phyloP scores from a whole-genome alignment of 2,797 vertebrate genomes.

The Myripristis jacobus region DNA sequence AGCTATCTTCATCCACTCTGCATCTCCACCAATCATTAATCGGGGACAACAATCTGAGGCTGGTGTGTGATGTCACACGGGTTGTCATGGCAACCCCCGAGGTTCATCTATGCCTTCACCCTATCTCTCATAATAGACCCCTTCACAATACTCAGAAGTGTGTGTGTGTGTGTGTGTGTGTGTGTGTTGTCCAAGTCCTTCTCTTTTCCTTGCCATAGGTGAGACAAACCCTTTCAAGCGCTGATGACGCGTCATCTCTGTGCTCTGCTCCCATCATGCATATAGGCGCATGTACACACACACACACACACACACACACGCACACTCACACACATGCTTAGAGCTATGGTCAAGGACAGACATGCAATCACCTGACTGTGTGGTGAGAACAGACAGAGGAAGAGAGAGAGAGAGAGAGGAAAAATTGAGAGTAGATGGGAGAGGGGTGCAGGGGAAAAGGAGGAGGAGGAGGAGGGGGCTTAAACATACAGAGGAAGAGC shows the following conservation, averaged over 20 bases:
- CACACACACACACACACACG: conserved; percentile 10
- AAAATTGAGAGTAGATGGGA: conserved; percentile 47
- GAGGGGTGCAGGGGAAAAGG: conserved; percentile 6
- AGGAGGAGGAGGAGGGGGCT: neutral
- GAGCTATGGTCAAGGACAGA: conserved; percentile 52
- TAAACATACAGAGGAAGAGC: conserved; percentile 49
- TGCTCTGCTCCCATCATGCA: conserved; percentile 21
- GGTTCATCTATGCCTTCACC: conserved; percentile 63
- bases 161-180: conserved; percentile 15
- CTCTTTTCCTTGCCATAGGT: conserved; percentile 72
- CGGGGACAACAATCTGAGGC: conserved; percentile 39
- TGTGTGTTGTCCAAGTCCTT: conserved; percentile 47
- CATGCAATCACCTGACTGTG: conserved; percentile 63
- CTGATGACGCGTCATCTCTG: conserved; percentile 68
- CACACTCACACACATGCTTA: neutral
- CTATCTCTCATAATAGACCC: conserved; percentile 47
- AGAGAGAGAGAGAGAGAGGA: conserved; percentile 21
- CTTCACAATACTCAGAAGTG: conserved; percentile 36
- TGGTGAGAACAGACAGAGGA: conserved; percentile 59
- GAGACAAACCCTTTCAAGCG: conserved; percentile 60
- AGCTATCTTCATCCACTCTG: conserved; percentile 32
- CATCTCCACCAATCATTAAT: conserved; percentile 57
- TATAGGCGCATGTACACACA: conserved; percentile 11
- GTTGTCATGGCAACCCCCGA: conserved; percentile 76
- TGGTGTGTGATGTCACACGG: conserved; percentile 70